Base-by-base conservation (phyloP, 2,113 vertebrate species). In the Paradisaea rubra region DNA sequence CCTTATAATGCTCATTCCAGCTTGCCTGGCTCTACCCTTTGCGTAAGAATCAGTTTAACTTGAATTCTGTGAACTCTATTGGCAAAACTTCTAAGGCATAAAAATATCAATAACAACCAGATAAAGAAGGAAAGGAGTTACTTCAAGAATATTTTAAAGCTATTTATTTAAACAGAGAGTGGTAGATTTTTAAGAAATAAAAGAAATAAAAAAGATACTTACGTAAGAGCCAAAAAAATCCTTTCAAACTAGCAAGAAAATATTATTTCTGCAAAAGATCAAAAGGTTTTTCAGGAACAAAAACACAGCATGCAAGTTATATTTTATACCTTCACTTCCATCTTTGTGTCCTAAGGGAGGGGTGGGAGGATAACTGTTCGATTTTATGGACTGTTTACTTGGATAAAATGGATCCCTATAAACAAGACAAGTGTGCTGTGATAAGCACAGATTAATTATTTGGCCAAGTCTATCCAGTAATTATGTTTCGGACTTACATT, bases 41-140 rank as follows among this genome's bases (percentile, higher is more conserved):
- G 47, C 81, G 63, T 91, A 95, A 82, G 63, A 86, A 85, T 88
- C 71, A 91, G 44, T 78, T 93, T 88, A 71, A 81, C 59, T 50
- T 94, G 93, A 95, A 92, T 85, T 86, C 21, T 70, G 23, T 88
- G 72, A 94, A 91, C 91, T 90, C 68, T 81, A 44, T 14, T 94
- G 94, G 91, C 88, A 91, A 88, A 90, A 86, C 49, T 95, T 97
- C 88, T 91, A 71, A 96, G 71, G n/a, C 52, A 94, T 88, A 23
- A 60, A 86, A 93, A 64, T 78, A 86, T 54, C 64, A 88, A 15
- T 88, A 88, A 25, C 24, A 83, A 64, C 83, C 52, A 66, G 19
- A 64, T 19, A 66, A 88, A 86, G 59, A 69, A 82, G 83, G 33
- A 89, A 86, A 93, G 31, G 65, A 59, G 28, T 65, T 72, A 87